phyloP scores from a whole-genome alignment of 2,113 vertebrate genomes.

The Gnathonemus echidnorhynchus region DNA sequence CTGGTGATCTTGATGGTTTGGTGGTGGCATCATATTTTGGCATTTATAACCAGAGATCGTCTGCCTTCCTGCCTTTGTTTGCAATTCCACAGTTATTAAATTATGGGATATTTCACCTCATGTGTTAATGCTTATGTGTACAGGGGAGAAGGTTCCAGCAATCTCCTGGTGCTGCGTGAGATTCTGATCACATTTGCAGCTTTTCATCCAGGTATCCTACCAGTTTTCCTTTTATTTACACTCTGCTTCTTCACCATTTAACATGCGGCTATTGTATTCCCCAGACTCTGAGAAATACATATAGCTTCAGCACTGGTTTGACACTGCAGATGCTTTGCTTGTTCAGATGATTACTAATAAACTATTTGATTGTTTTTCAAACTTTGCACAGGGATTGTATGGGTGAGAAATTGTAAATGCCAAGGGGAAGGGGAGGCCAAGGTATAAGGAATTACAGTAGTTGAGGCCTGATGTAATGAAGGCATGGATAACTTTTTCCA shows the following conservation, averaged over 20 bases:
- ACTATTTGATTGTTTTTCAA: background rate
- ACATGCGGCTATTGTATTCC: background rate
- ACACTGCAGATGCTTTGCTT: background rate
- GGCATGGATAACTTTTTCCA: no score
- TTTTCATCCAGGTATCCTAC: slow-evolving; percentile 65
- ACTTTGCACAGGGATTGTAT: background rate
- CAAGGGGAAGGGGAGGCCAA: no score
- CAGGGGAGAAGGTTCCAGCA: slow-evolving; percentile 64
- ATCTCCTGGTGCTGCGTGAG: slow-evolving; percentile 67
- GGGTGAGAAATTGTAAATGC: background rate
- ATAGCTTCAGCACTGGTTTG: background rate
- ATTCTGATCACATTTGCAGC: slow-evolving; percentile 72
- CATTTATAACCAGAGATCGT: background rate
- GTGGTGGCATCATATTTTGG: background rate
- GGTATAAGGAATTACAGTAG: no score
- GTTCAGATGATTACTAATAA: background rate
- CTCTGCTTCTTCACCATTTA: background rate
- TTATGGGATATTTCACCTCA: background rate
- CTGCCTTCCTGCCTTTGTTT: background rate
- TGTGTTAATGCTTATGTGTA: slow-evolving; percentile 16
- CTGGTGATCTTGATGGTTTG: background rate
- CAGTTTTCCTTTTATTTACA: background rate
- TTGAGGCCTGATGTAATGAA: no score
- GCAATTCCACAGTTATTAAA: background rate
- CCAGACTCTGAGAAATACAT: background rate